Percentiles rank a stretch among this genome's conserved stretches.
Conservation (phyloP, 2,113 vertebrate genomes). For the Hiodon tergisus region DNA sequence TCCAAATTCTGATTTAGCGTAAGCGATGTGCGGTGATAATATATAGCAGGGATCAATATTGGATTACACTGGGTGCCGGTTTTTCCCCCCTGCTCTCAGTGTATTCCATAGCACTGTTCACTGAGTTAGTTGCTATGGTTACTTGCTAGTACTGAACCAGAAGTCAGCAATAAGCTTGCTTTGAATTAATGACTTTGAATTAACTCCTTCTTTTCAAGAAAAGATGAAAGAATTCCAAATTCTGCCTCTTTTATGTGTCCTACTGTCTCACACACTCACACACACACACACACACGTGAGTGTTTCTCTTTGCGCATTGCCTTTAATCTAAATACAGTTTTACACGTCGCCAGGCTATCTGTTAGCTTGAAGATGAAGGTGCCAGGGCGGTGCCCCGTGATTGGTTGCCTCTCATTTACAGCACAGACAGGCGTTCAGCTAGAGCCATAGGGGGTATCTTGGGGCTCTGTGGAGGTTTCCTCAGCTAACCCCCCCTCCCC, state of each 20-base stretch:
- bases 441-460: no score
- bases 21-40: no score
- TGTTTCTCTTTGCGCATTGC: not conserved
- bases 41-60: no score
- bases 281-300: not conserved
- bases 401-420: no score
- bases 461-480: no score
- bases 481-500: no score
- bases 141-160: constrained; percentile 31
- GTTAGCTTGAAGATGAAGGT: no score
- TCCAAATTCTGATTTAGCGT: no score
- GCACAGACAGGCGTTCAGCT: no score
- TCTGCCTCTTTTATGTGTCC: not conserved
- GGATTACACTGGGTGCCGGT: not conserved
- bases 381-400: no score
- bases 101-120: constrained; percentile 7
- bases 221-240: not conserved
- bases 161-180: constrained; percentile 28
- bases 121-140: constrained; percentile 43
- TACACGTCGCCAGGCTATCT: no score
- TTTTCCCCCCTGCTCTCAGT: not conserved
- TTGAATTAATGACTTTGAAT: constrained; percentile 24
- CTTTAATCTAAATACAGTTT: not conserved
- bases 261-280: not conserved
- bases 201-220: constrained; percentile 23